Conservation (phyloP, 2,888 invertebrate species). For the Heliothis peltigera region DNA sequence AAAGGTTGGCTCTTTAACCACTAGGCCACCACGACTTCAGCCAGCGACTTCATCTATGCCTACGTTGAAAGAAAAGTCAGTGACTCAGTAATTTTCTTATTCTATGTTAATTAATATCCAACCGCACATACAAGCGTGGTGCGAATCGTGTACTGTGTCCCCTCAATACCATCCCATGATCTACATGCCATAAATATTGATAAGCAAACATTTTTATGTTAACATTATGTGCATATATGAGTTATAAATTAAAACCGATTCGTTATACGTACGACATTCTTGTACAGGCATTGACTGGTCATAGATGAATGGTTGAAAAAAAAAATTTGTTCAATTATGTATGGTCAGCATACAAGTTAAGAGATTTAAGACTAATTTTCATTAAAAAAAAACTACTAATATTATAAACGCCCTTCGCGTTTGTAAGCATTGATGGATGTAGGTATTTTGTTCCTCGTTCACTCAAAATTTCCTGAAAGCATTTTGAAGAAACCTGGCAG, state of each 20-base stretch:
- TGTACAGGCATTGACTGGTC: conserved; percentile 10
- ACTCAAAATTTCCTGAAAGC: too few relatives aligned
- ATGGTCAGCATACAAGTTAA: conserved; percentile 21
- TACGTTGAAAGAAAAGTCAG: not conserved
- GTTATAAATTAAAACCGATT: conserved; percentile 42
- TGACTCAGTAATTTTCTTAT: not conserved
- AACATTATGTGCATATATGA: conserved; percentile 51
- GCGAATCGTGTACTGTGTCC: conserved; percentile 16
- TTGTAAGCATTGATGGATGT: too few relatives aligned
- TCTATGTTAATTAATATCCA: not conserved
- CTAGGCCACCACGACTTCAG: too few relatives aligned
- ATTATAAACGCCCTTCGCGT: too few relatives aligned
- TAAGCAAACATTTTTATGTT: conserved; percentile 44
- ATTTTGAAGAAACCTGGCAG: too few relatives aligned
- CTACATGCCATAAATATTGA: conserved; percentile 58
- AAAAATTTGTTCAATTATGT: conserved; percentile 19
- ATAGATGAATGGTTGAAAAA: not conserved
- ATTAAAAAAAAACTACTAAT: too few relatives aligned
- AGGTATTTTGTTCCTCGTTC: too few relatives aligned
- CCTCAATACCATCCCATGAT: conserved; percentile 18
- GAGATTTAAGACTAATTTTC: not conserved
- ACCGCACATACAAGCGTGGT: conserved; percentile 7
- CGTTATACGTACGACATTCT: conserved; percentile 20
- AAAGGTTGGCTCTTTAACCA: too few relatives aligned
- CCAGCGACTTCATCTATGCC: too few relatives aligned